Evolutionary conservation across 2,888 invertebrate species (phyloP), one percentile per base, ranked within the genome.

Genomic region (Lochmaea crataegi): DNA sequence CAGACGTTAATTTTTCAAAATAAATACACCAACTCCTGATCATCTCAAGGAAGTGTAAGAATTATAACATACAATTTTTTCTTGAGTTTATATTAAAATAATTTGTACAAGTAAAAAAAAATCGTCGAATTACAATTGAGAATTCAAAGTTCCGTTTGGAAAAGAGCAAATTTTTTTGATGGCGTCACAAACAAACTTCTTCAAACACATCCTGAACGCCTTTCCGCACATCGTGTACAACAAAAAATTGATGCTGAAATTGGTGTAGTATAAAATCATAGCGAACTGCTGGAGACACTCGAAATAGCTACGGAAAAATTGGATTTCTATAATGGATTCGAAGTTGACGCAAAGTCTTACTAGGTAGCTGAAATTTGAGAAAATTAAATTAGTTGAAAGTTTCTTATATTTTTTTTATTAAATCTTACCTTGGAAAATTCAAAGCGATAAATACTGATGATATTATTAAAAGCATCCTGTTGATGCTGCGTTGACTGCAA

Each of bases 381-480:
- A 32, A 32, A 32, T 32, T 32, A 32, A 26, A 45, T 57, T 45
- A 51, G 12, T 12, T 48, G 10, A 26, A 26, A 26, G n/a, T n/a
- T 26, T 1, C 1, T 1, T 3, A 26, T 32, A n/a, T 16, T 18
- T 53, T 64, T n/a, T 14, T 16, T 53, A 56, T 48, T 12, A 16
- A 38, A 63, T 38, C 83, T 85, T 86, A 91, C 91, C 90, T 90
- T 58, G 91, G 91, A 64, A 91, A 85, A 85, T 92, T 92, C 45
- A 92, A 85, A 1, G 90, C 84, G 22, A 92, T 88, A 81, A 92
- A 92, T 9, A 91, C 90, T 0, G 91, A 89, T n/a, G 92, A 91
- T 65, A 92, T 91, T 3, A 92, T 86, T 1, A 92, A 85, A 22
- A 92, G 85, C 90, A 92, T 91, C 84, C 91, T 91, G n/a, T 91